phyloP scores from a whole-genome alignment of 2,888 invertebrate genomes.

The Zaprionus bogoriensis region DNA sequence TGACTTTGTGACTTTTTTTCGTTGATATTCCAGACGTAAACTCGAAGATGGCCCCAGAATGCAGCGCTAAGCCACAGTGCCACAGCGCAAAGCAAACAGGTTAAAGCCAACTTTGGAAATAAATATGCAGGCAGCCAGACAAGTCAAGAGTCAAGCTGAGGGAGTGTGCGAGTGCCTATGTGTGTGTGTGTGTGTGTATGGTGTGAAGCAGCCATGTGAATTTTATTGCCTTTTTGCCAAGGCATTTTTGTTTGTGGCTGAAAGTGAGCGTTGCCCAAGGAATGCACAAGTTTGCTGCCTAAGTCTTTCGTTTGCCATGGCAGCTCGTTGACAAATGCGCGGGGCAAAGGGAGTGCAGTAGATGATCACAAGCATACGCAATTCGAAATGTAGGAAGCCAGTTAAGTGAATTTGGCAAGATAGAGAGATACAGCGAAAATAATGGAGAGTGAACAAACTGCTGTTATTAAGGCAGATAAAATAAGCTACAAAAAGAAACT shows the following conservation, averaged over 20 bases:
- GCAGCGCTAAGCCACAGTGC: conserved; percentile 47
- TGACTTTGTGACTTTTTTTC: conserved; percentile 37
- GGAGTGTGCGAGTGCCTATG: conserved; percentile 19
- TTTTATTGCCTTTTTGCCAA: conserved; percentile 47
- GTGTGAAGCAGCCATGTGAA: conserved; percentile 66
- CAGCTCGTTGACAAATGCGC: not conserved
- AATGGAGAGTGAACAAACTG: not conserved
- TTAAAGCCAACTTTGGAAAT: conserved; percentile 49
- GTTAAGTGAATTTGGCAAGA: not conserved
- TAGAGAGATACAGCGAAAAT: not conserved
- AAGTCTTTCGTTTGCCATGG: conserved; percentile 41
- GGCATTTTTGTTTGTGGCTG: conserved; percentile 35
- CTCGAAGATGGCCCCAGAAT: conserved; percentile 54
- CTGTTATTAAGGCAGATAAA: not conserved
- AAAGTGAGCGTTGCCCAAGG: conserved; percentile 44
- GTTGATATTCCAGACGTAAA: conserved; percentile 54
- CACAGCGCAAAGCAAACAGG: conserved; percentile 54
- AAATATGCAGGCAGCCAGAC: conserved; percentile 53
- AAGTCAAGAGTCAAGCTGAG: conserved; percentile 63
- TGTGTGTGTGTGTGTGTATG: conserved; percentile 13
- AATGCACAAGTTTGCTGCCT: conserved; percentile 40
- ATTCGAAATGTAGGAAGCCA: not conserved
- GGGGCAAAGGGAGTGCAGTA: not conserved
- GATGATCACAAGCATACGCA: not conserved
- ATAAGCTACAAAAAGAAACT: not conserved